Evolutionary conservation across 2,113 vertebrate species (phyloP).

Genomic region (Zosterops pallidus): DNA sequence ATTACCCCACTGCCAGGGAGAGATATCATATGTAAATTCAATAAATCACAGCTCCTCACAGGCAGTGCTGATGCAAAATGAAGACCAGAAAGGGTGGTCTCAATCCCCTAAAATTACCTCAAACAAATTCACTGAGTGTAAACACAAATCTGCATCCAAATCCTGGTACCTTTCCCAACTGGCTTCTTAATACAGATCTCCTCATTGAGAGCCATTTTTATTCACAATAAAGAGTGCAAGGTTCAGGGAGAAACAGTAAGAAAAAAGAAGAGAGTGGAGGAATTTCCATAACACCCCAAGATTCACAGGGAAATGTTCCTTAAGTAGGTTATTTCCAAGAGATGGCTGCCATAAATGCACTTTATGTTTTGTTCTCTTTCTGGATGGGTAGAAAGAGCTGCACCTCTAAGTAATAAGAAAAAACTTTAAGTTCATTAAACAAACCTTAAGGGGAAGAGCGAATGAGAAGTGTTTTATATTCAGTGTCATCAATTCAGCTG

Average conservation of each 20-base stretch:
- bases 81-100: background rate
- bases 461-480: constrained; percentile 64
- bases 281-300: background rate
- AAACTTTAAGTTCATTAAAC: constrained; percentile 58
- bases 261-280: background rate
- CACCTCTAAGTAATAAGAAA: constrained; percentile 41
- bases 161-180: background rate
- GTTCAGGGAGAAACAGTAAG: background rate
- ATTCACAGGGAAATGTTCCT: background rate
- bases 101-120: background rate
- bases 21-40: background rate
- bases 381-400: background rate
- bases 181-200: background rate
- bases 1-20: background rate
- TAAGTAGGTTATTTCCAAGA: background rate
- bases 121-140: background rate
- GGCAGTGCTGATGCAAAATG: background rate
- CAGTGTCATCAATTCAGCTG: constrained; percentile 67
- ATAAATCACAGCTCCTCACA: background rate
- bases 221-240: background rate
- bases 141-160: background rate
- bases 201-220: background rate
- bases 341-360: background rate
- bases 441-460: constrained; percentile 56
- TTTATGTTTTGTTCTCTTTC: background rate